Evolutionary conservation across 1,140 invertebrate species (phyloP).

Genomic region (Brachionus rotundiformis): DNA sequence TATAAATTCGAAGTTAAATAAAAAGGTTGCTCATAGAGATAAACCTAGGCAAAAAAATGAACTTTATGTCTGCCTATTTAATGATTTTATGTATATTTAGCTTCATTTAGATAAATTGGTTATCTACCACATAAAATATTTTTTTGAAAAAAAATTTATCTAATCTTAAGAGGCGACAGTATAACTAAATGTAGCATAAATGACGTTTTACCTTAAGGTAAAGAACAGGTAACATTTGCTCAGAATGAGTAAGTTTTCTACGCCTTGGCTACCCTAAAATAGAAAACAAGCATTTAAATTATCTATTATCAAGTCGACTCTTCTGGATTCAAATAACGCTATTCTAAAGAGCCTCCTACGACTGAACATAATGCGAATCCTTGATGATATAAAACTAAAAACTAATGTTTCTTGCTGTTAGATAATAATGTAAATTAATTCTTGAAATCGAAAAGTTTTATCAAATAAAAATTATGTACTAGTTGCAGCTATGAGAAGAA

Average conservation of each 20-base stretch:
- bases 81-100: background rate
- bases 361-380: conserved; percentile 23
- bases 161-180: background rate
- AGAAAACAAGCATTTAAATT: background rate
- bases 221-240: background rate
- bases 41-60: background rate
- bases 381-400: background rate
- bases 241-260: background rate
- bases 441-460: conserved; percentile 12
- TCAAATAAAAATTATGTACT: conserved; percentile 11
- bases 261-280: background rate
- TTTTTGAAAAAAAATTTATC: background rate
- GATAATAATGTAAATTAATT: conserved; percentile 18
- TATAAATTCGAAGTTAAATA: background rate
- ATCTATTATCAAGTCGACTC: background rate
- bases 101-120: background rate
- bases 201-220: background rate
- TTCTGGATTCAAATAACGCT: background rate
- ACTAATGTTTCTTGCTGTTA: background rate
- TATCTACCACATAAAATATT: background rate
- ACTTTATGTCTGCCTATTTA: background rate
- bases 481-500: background rate
- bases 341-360: background rate
- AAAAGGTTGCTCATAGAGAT: background rate
- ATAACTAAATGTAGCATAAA: background rate